A percentile compares a stretch with the other conserved stretches of the same genome.
These are phyloP conservation scores for Mobula birostris DNA, from an alignment of 2,113 vertebrate species.

Conservation along the genomic window DNA sequence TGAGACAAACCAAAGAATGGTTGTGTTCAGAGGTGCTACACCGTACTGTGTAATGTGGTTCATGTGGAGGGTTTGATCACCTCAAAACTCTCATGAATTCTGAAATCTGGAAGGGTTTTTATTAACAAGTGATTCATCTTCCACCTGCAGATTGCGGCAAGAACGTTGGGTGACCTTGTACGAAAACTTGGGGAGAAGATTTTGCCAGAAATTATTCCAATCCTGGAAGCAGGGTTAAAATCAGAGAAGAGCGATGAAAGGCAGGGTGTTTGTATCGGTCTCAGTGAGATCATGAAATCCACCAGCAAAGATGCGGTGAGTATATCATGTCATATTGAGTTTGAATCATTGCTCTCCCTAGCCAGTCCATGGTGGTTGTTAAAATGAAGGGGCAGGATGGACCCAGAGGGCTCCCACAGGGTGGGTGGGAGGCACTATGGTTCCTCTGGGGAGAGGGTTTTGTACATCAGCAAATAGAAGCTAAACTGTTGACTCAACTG, in stretches of 20 bases:
- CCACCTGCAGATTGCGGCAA: slow-evolving; percentile 77
- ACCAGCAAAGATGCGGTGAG: slow-evolving; percentile 93
- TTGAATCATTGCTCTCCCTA: not conserved
- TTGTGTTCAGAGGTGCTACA: not conserved
- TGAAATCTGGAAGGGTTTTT: not conserved
- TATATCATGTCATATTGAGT: not conserved
- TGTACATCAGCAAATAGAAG: not conserved
- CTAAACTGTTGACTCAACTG: not conserved
- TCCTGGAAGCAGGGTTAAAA: slow-evolving; percentile 84
- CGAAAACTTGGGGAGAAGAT: slow-evolving; percentile 97
- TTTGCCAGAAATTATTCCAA: slow-evolving; percentile 96
- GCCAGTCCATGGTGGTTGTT: not conserved
- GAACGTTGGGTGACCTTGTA: slow-evolving; percentile 90
- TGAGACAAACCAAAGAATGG: not conserved
- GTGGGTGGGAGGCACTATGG: not conserved
- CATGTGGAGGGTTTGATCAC: not conserved
- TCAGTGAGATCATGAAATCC: slow-evolving; percentile 98
- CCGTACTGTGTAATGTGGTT: not conserved
- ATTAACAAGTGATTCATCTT: not conserved
- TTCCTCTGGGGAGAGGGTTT: too few relatives aligned
- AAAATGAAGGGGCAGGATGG: too few relatives aligned
- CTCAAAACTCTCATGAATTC: not conserved
- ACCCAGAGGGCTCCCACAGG: not conserved
- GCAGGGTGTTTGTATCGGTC: slow-evolving; percentile 91
- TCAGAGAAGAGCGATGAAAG: slow-evolving; percentile 93